Evolutionary conservation across 2,888 invertebrate species (phyloP), one percentile per base, ranked within the genome.

Genomic region (Ormyrus nitidulus): DNA sequence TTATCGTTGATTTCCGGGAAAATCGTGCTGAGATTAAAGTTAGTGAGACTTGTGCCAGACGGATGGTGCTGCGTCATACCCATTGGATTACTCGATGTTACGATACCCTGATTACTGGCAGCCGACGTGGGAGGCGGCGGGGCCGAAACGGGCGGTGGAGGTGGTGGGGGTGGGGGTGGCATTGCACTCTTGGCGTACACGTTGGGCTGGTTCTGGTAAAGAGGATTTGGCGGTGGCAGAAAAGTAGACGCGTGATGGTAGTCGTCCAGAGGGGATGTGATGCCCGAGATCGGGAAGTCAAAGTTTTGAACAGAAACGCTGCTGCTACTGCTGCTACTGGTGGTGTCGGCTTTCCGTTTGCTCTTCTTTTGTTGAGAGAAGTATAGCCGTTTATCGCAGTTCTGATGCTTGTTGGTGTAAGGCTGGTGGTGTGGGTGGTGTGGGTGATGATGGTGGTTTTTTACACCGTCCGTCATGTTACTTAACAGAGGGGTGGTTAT

Each of bases 11-110:
- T 96, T 92, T 96, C 96, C 2, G 96, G 96, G 89, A 96, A 96
- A 86, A 96, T 95, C 0, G 96, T 94, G 86, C 95, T 95, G 61
- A 96, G 91, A 90, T 96, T 96, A 87, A 96, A 96, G 89, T 96
- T 96, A 0, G 96, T 95, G 54, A 94, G 90, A 75, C 93, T 92
- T 6, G 92, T 92, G 56, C 93, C 92, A 5, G 90, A 90, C 0
- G 90, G 89, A 86, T 90, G 82, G 51, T 79, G 79, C 44, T 82
- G 82, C 65, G 84, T 85, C 86, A 90, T 88, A 5, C 86, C 84
- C 84, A 87, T 88, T 0, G 88, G 85, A 77, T 89, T 89, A 73
- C 85, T 83, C 4, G 85, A 81, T 5, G 85, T 83, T 6, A 85
- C 85, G 19, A n/a, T 59, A 3, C 53, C 69, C n/a, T 70, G 68